A percentile compares a stretch with the other conserved stretches of the same genome.
Evolutionary conservation across 2,113 vertebrate genomes (phyloP).

Genomic region (Ctenodactylus gundi): DNA sequence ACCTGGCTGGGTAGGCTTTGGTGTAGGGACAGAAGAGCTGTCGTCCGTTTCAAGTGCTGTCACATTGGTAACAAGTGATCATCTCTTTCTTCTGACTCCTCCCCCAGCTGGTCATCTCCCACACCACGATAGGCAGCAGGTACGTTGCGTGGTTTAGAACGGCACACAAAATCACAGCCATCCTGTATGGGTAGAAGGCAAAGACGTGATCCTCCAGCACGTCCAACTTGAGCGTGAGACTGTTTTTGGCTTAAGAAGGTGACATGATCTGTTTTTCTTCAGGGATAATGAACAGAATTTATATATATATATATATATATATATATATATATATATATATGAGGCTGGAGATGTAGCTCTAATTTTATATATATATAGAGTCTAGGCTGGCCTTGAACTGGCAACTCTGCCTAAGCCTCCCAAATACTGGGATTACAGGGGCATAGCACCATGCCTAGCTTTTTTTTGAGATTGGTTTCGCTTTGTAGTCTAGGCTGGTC

Average conservation of each 20-base stretch:
- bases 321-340: too few species aligned
- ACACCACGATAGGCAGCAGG: slow-evolving; percentile 91
- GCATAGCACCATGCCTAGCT: too few species aligned
- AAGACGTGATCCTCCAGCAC: too few species aligned
- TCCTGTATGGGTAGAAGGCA: slow-evolving; percentile 84
- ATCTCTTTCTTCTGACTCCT: slow-evolving; percentile 95
- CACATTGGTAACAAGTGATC: slow-evolving; percentile 97
- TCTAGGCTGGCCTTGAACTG: too few species aligned
- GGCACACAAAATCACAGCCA: slow-evolving; percentile 97
- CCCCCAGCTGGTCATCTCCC: slow-evolving; percentile 89
- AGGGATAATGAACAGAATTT: background rate
- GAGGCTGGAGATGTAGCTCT: too few species aligned
- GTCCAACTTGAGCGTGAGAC: background rate
- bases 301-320: too few species aligned
- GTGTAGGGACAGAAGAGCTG: slow-evolving; percentile 61
- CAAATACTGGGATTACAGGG: background rate
- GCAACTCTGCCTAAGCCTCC: too few species aligned
- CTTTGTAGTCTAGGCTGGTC: too few species aligned
- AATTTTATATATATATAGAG: too few species aligned
- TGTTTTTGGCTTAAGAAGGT: background rate
- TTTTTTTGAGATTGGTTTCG: too few species aligned
- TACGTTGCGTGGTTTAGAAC: slow-evolving; percentile 87
- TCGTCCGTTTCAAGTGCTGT: slow-evolving; percentile 68
- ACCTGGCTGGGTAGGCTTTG: slow-evolving; percentile 72
- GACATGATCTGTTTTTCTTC: background rate